Base-by-base conservation (phyloP, 2,113 vertebrate species). In the Cyanoderma ruficeps region DNA sequence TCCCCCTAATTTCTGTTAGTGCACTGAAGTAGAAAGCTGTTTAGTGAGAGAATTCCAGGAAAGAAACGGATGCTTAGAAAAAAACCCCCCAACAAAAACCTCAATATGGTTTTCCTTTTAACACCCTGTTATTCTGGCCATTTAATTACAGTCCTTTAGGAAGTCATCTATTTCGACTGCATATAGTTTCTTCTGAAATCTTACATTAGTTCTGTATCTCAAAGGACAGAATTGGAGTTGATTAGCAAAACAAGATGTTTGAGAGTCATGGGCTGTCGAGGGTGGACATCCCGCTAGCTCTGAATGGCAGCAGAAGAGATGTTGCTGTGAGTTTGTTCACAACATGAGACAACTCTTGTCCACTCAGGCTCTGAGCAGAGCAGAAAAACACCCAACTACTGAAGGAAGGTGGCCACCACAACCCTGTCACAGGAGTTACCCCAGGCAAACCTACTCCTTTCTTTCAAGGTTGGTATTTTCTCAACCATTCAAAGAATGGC, bases 321-420 rank as follows among this genome's bases (percentile, higher is more conserved):
- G 0, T 6, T 22, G n/a, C 15, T 60, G 0, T 5, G 61, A 67
- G 22, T 13, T 46, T 56, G 9, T 5, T 22, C 7, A 0, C 33
- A 75, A 30, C 11, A 15, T 1, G 10, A 64, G 22, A 1, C 41
- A 55, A 76, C 24, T 77, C 37, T 16, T 15, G 49, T 28, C 35
- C 70, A 22, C 33, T 22, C 22, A 3, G 11, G 7, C n/a, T 74
- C 56, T 25, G 27, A 37, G 33, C 22, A 77, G 33, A 56, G 33
- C 24, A 60, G 22, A 37, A 47, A 84, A 87, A 17, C 4, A 30
- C 1, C 17, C 35, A 50, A 1, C 23, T 42, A 2, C 50, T 39
- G 71, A 53, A 39, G 39, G 35, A 41, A 50, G 11, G 3, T 9
- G 47, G 21, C 10, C 61, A 60, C 7, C 1, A 0, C 20, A 72